Percentiles rank a stretch among this genome's conserved stretches.
These are phyloP conservation scores for Gymnocephalus cernua DNA, from an alignment of 2,113 vertebrate species.

Conservation along the genomic window DNA sequence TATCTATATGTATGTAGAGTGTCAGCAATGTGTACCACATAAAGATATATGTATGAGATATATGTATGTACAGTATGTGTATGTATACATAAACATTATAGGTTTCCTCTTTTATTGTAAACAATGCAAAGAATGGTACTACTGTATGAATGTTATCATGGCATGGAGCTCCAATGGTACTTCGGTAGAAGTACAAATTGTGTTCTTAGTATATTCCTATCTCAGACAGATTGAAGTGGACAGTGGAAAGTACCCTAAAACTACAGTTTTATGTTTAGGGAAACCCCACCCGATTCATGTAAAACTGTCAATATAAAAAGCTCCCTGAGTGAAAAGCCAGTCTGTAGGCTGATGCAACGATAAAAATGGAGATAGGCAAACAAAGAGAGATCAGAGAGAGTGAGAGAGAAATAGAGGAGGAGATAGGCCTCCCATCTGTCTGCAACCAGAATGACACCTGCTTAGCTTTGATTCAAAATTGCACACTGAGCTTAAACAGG, in stretches of 20 bases:
- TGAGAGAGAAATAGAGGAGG: conserved; percentile 51
- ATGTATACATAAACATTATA: not conserved
- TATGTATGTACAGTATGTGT: not conserved
- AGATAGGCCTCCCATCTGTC: conserved; percentile 53
- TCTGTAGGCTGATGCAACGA: conserved; percentile 11
- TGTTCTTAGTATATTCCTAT: not conserved
- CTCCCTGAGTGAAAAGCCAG: conserved; percentile 17
- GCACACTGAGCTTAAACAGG: conserved; percentile 38
- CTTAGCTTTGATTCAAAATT: conserved; percentile 56
- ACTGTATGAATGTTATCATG: too few species aligned
- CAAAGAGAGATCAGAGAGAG: conserved; percentile 37
- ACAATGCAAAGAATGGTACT: not conserved
- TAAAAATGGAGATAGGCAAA: conserved; percentile 27
- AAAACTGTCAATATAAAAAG: conserved; percentile 16
- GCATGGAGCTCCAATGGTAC: not conserved
- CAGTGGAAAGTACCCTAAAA: not conserved
- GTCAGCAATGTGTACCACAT: not conserved
- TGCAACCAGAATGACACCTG: conserved; percentile 50
- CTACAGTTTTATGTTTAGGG: not conserved
- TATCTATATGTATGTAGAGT: not conserved
- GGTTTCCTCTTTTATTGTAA: not conserved
- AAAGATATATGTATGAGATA: too few species aligned
- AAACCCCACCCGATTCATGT: conserved; percentile 13
- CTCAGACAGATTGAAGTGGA: not conserved
- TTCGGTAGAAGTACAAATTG: not conserved